Conservation (phyloP, 92 coral and sea anemone genomes). For the Galaxea fascicularis region DNA sequence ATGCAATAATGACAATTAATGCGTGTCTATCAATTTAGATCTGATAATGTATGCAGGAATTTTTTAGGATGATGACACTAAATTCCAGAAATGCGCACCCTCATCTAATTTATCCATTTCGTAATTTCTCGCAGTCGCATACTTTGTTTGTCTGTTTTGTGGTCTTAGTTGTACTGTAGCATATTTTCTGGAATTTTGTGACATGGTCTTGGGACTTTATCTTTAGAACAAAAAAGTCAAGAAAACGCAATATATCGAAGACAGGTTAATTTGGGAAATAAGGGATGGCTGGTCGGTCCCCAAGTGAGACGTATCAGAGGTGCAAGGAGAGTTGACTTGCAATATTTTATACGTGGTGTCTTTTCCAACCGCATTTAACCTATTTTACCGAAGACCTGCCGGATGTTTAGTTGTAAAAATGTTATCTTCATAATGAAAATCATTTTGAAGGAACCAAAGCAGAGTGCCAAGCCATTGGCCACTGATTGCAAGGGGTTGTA, state of each 20-base stretch:
- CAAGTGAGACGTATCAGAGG: background rate
- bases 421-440: background rate
- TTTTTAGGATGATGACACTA: conserved; percentile 5
- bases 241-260: background rate
- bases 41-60: too few species aligned
- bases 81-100: background rate
- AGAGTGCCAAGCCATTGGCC: background rate
- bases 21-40: too few species aligned
- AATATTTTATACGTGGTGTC: too few species aligned
- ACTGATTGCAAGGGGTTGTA: background rate
- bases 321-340: background rate
- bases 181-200: conserved; percentile 14
- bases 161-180: background rate
- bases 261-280: background rate
- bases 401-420: background rate
- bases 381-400: background rate
- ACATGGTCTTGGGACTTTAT: background rate
- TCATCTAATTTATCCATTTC: background rate
- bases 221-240: background rate
- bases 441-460: background rate
- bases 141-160: background rate
- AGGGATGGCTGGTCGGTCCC: background rate
- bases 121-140: background rate
- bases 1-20: background rate
- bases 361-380: background rate